Conservation (phyloP, 2,797 vertebrate genomes). For the Pseudopleuronectes americanus region DNA sequence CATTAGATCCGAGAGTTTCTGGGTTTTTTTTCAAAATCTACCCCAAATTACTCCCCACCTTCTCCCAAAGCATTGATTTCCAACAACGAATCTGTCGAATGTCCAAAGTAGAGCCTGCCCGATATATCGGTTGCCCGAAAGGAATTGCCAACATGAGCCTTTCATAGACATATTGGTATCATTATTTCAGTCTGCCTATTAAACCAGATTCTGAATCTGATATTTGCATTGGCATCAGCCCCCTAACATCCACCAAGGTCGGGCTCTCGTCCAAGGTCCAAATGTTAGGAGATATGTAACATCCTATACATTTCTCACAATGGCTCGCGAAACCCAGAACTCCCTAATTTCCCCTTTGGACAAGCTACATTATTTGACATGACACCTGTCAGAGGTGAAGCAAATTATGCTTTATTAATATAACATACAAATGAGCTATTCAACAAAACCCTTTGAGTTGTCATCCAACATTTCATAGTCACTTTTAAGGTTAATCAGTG, state of each 20-base stretch:
- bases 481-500: not conserved
- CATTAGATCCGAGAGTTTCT: not conserved
- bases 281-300: not conserved
- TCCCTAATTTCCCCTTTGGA: not conserved
- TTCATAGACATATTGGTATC: too few relatives aligned
- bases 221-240: too few relatives aligned
- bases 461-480: not conserved
- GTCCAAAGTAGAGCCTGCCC: not conserved
- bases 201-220: too few relatives aligned
- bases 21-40: not conserved
- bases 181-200: too few relatives aligned
- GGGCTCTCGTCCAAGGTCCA: not conserved
- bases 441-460: not conserved
- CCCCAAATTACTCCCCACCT: not conserved
- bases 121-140: too few relatives aligned
- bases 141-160: too few relatives aligned
- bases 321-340: not conserved
- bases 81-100: not conserved
- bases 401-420: too few relatives aligned
- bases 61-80: not conserved
- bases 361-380: too few relatives aligned
- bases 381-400: too few relatives aligned
- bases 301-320: not conserved
- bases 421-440: not conserved
- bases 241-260: too few relatives aligned